Conservation (phyloP, 2,797 vertebrate genomes). For the Peromyscus eremicus region DNA sequence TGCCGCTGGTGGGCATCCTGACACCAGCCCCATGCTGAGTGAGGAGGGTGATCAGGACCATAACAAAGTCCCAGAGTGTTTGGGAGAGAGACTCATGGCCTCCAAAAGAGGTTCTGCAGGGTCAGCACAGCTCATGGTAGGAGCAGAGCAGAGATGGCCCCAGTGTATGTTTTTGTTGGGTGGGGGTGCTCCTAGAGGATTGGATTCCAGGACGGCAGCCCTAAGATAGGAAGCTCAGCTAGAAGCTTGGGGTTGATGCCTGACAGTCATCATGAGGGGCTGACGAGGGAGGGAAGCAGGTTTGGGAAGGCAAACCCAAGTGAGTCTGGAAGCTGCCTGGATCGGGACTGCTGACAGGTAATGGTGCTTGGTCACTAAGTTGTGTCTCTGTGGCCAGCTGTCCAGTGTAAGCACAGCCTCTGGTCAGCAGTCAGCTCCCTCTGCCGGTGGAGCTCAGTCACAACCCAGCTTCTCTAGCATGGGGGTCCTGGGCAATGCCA, state of each 20-base stretch:
- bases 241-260: background rate
- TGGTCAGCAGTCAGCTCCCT: rapidly evolving
- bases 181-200: background rate
- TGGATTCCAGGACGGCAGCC: too few relatives aligned
- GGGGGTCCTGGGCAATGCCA: background rate
- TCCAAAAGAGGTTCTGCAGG: background rate
- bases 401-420: rapidly evolving
- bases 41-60: background rate
- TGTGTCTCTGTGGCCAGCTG: background rate
- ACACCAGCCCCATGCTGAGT: background rate
- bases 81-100: background rate
- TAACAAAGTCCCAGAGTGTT: background rate
- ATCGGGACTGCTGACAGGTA: too few relatives aligned
- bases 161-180: rapidly evolving
- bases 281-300: background rate
- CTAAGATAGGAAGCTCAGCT: background rate
- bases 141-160: background rate
- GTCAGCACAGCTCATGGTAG: background rate
- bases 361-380: background rate
- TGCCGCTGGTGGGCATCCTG: too few relatives aligned
- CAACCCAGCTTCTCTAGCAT: rapidly evolving
- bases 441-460: rapidly evolving
- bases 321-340: background rate
- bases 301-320: rapidly evolving
- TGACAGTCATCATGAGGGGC: background rate